Percentiles rank a stretch among this genome's conserved stretches.
Conservation (phyloP, 2,113 vertebrate genomes). For the Nicator chloris region DNA sequence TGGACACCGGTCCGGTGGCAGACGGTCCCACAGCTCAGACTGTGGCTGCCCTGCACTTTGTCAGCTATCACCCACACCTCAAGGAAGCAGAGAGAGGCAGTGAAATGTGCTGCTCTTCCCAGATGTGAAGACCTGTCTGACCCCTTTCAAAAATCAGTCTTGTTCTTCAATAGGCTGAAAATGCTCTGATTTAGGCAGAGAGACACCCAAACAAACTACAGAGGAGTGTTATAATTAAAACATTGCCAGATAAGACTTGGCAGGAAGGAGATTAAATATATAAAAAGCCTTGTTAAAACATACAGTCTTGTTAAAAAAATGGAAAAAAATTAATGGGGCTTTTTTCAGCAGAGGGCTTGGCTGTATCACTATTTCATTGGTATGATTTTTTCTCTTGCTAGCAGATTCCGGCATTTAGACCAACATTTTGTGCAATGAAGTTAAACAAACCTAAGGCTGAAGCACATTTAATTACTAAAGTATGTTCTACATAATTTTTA, state of each 20-base stretch:
- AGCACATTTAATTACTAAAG: background rate
- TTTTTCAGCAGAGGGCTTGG: background rate
- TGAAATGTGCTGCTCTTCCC: background rate
- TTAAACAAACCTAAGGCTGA: background rate
- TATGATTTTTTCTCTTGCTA: background rate
- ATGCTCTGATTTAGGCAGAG: background rate
- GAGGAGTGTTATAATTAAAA: background rate
- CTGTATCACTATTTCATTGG: background rate
- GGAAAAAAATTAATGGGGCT: background rate
- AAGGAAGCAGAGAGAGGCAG: background rate
- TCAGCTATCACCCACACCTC: conserved; percentile 98
- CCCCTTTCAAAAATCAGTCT: background rate
- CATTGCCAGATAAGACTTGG: background rate
- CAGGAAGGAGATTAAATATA: background rate
- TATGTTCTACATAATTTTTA: background rate
- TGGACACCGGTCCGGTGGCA: conserved; percentile 87
- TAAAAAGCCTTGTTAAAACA: background rate
- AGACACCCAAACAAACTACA: background rate
- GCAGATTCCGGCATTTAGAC: background rate
- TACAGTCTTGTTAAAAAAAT: background rate
- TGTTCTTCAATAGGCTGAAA: background rate
- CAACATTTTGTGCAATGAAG: background rate
- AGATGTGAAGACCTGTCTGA: background rate
- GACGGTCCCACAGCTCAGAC: conserved; percentile 92
- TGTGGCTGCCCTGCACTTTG: conserved; percentile 94